Evolutionary conservation across 2,888 invertebrate species (phyloP).

Genomic region (Mesorhabditis spiculigera): DNA sequence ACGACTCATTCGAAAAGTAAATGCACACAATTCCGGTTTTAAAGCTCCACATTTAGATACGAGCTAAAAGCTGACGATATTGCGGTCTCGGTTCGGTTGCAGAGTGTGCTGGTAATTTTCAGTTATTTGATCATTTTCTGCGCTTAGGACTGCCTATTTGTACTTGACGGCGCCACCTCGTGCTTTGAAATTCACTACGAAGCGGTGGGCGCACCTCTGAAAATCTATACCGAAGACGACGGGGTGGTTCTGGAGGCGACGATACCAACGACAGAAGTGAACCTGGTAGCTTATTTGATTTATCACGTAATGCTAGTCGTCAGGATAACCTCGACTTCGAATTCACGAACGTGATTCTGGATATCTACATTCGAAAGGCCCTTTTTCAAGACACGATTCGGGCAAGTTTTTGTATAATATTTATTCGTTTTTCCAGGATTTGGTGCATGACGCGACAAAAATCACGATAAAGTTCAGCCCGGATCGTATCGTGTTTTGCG

Average conservation of each 20-base stretch:
- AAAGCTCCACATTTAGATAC: not conserved
- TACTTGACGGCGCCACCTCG: not conserved
- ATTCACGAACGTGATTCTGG: not conserved
- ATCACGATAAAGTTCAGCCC: not conserved
- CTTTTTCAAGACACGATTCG: not conserved
- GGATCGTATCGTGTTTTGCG: not conserved
- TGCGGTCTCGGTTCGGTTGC: not conserved
- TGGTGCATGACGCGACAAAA: not conserved
- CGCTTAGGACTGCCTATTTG: not conserved
- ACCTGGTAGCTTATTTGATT: not conserved
- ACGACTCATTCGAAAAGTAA: not conserved
- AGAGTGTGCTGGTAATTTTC: not conserved
- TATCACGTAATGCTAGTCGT: not conserved
- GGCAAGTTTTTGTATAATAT: not conserved
- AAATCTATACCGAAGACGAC: conserved; percentile 1
- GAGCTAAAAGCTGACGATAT: not conserved
- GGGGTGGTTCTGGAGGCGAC: not conserved
- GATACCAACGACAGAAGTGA: not conserved
- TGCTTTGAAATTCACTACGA: not conserved
- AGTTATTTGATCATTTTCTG: not conserved
- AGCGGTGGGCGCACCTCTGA: not conserved
- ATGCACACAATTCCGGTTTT: not conserved
- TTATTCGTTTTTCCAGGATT: not conserved
- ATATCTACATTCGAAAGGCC: not conserved
- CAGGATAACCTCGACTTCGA: conserved; percentile 4